Evolutionary conservation across 2,888 invertebrate species (phyloP).

Genomic region (Drosophila neotestacea): DNA sequence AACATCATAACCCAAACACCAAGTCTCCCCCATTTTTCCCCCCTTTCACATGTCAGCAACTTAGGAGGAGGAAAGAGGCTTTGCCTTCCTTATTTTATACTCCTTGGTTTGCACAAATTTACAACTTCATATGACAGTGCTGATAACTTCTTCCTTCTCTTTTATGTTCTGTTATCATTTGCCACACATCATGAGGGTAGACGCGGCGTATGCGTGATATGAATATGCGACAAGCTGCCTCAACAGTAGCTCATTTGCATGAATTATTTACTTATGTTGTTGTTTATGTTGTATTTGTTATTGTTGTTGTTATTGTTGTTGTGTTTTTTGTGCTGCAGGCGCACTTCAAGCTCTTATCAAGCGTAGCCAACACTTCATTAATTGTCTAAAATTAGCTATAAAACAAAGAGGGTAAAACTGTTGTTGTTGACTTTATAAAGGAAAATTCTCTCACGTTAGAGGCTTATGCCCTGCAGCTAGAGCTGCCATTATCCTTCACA

Average conservation of each 20-base stretch:
- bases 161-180: slow-evolving; percentile 51
- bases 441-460: slow-evolving; percentile 13
- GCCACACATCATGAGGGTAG: slow-evolving; percentile 51
- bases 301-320: slow-evolving; percentile 22
- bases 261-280: slow-evolving; percentile 57
- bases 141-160: slow-evolving; percentile 45
- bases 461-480: slow-evolving; percentile 16
- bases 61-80: neutral
- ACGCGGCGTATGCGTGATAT: slow-evolving; percentile 70
- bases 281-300: slow-evolving; percentile 8
- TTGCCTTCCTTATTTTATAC: slow-evolving; percentile 3
- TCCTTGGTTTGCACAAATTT: slow-evolving; percentile 53
- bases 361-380: slow-evolving; percentile 79
- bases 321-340: slow-evolving; percentile 5
- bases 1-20: slow-evolving; percentile 13
- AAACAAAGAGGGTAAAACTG: slow-evolving; percentile 51
- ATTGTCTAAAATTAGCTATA: slow-evolving; percentile 81
- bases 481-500: slow-evolving; percentile 7
- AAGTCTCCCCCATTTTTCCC: neutral
- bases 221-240: slow-evolving; percentile 47
- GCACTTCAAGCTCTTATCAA: slow-evolving; percentile 69
- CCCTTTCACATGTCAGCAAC: slow-evolving; percentile 4
- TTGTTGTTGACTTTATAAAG: slow-evolving; percentile 13
- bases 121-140: slow-evolving; percentile 72
- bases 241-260: slow-evolving; percentile 71